A percentile compares a stretch with the other conserved stretches of the same genome.
phyloP scores from a whole-genome alignment of 2,888 invertebrate species.

The Clostera curtula region DNA sequence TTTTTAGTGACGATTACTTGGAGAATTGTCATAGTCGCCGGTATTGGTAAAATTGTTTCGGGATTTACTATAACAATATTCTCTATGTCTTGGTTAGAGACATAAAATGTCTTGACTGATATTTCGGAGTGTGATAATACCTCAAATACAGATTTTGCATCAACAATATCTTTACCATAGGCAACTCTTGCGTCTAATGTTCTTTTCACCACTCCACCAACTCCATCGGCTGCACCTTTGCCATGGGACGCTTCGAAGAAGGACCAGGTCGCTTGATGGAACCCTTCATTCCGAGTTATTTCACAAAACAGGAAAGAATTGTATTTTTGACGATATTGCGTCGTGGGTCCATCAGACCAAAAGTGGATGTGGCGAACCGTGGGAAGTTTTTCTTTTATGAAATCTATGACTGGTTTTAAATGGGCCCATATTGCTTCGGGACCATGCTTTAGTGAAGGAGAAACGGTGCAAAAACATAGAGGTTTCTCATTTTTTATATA shows the following conservation, averaged over 20 bases:
- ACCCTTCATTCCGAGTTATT: conserved; percentile 3
- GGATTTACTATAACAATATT: too few species aligned
- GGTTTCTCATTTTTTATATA: conserved; percentile 2
- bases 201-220: conserved; percentile 4
- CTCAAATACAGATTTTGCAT: conserved; percentile 1
- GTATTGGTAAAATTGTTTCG: too few species aligned
- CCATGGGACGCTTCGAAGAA: conserved; percentile 4
- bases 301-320: conserved; percentile 6
- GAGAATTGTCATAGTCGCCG: too few species aligned
- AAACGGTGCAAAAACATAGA: conserved; percentile 6
- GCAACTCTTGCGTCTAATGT: conserved; percentile 3
- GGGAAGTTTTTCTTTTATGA: conserved; percentile 2
- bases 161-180: conserved; percentile 2
- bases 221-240: conserved; percentile 6
- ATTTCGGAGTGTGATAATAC: too few species aligned
- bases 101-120: too few species aligned
- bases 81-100: too few species aligned
- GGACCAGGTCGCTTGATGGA: conserved; percentile 5
- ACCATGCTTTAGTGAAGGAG: conserved; percentile 5
- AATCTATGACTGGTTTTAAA: conserved; percentile 6
- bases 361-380: conserved; percentile 2
- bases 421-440: conserved; percentile 8
- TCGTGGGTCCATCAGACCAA: conserved; percentile 8
- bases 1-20: too few species aligned
- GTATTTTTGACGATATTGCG: conserved; percentile 13